These are phyloP conservation scores for Zenarchopterus dispar DNA, from an alignment of 2,797 vertebrate species.

Conservation along the genomic window DNA sequence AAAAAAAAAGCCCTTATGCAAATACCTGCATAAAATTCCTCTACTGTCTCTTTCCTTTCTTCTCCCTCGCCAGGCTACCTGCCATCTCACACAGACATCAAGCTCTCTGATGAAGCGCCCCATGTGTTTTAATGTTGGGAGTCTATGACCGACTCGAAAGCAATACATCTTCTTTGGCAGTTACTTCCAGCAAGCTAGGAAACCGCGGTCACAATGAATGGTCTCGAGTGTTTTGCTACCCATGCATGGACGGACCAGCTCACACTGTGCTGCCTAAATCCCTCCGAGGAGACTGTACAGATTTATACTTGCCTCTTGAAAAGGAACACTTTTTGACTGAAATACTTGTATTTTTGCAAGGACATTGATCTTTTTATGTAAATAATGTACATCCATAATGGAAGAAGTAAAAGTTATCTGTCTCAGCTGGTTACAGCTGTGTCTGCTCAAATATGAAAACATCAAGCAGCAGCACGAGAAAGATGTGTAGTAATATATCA, in stretches of 20 bases:
- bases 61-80: conserved; percentile 80
- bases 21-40: conserved; percentile 73
- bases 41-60: conserved; percentile 57
- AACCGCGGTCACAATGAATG: conserved; percentile 80
- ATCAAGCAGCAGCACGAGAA: conserved; percentile 45
- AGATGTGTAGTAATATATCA: conserved; percentile 62
- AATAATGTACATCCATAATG: conserved; percentile 77
- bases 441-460: conserved; percentile 54
- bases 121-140: conserved; percentile 83
- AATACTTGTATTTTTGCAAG: conserved; percentile 83
- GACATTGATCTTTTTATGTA: conserved; percentile 81
- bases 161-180: conserved; percentile 85
- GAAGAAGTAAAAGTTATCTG: conserved; percentile 67
- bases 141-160: conserved; percentile 79
- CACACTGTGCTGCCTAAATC: conserved; percentile 80
- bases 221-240: conserved; percentile 81
- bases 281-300: conserved; percentile 81
- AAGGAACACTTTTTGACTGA: conserved; percentile 77
- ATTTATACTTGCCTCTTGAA: conserved; percentile 79
- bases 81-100: conserved; percentile 82
- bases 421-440: conserved; percentile 68
- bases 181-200: conserved; percentile 81
- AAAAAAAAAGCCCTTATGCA: conserved; percentile 56
- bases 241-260: conserved; percentile 81
- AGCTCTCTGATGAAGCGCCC: conserved; percentile 81